Conservation (phyloP, 2,113 vertebrate species). For the Calidris pygmaea region DNA sequence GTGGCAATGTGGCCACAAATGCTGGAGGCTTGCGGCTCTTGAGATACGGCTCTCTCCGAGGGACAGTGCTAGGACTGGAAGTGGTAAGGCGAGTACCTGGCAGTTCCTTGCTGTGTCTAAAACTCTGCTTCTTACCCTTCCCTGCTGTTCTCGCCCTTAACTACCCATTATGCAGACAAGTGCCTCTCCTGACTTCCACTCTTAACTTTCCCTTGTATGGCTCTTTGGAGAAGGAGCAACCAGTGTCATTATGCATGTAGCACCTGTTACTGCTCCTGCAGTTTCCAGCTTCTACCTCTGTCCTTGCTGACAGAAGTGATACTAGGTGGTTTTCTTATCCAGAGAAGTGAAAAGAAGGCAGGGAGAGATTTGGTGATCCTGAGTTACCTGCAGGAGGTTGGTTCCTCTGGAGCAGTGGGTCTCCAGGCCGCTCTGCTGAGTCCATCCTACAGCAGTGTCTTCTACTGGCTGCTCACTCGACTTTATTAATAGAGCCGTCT, state of each 20-base stretch:
- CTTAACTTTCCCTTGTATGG: background rate
- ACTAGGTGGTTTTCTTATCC: background rate
- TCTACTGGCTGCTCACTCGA: background rate
- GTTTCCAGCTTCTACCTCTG: background rate
- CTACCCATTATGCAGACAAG: background rate
- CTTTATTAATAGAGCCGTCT: background rate
- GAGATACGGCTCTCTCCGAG: conserved; percentile 89
- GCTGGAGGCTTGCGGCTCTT: conserved; percentile 90
- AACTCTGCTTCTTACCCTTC: background rate
- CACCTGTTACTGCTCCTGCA: background rate
- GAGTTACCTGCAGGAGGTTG: background rate
- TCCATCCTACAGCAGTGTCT: background rate
- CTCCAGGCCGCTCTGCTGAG: background rate
- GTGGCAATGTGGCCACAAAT: conserved; percentile 94
- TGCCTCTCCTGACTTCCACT: background rate
- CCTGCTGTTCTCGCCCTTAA: background rate
- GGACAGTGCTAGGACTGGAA: conserved; percentile 92
- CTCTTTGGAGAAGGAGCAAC: background rate
- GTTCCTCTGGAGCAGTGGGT: background rate
- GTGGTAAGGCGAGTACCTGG: conserved; percentile 79
- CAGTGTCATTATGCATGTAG: accelerated
- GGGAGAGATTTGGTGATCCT: background rate
- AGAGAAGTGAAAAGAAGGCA: background rate
- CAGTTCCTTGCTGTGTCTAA: background rate
- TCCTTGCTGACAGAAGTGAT: background rate